Evolutionary conservation across 2,888 invertebrate genomes (phyloP), one percentile per base, ranked within the genome.

Genomic region (Nowickia ferox): DNA sequence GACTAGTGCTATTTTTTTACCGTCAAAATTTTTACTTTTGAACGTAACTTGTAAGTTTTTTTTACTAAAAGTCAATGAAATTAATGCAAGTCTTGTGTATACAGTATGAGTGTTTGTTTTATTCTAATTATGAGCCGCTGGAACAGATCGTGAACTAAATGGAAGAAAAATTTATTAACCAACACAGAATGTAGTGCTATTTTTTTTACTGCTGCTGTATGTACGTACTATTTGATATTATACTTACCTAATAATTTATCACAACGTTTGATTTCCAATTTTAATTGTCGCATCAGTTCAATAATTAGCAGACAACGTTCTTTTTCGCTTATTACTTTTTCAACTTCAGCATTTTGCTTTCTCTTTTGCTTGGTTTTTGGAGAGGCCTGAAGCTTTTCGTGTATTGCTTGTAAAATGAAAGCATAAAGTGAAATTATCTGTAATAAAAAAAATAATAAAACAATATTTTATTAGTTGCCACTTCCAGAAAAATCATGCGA

Each of bases 371-470:
- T 91, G 71, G 90, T 89, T 87, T 92, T 92, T 15, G 89, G 88
- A 51, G 89, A 89, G 11, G 88, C 88, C 88, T 92, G 91, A 72
- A 92, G 88, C 88, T 92, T 92, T 59, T 93, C 93, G 84, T 93
- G 89, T 13, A 91, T 89, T 46, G 92, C 90, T 22, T 92, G 91
- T 19, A 93, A 85, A 13, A 93, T 89, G 82, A 93, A 93, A 68
- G 93, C 92, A 87, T 91, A 92, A 4, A 93, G 88, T 15, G 93
- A 92, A 10, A 93, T 86, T 76, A 93, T 92, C 93, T 93, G 72
- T 11, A 61, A 82, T 40, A 68, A 51, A 53, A 69, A 8, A 42
- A 15, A 68, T 38, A 48, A 48, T 66, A 48, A 17, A 65, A 46
- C 2, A 22, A 11, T 9, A 30, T 40, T 65, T 46, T 13, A 22